Percentiles rank a stretch among this genome's conserved stretches.
phyloP scores from a whole-genome alignment of 1,140 invertebrate species.

The Ctenoplectra terminalis region DNA sequence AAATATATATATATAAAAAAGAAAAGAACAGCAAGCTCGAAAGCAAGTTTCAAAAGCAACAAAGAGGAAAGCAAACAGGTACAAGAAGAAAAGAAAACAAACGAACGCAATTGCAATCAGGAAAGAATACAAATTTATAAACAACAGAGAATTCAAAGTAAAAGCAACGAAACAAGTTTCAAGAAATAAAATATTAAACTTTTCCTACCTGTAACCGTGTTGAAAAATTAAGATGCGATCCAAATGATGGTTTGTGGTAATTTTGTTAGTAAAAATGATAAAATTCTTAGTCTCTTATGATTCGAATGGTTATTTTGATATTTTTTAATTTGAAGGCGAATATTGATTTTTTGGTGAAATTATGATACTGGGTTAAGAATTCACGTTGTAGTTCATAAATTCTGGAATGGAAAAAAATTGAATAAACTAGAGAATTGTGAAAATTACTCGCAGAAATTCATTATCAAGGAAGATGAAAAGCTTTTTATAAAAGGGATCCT shows the following conservation, averaged over 20 bases:
- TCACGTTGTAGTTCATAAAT: neutral
- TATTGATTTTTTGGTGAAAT: neutral
- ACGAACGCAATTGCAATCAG: neutral
- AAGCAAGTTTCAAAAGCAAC: neutral
- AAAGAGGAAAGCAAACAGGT: neutral
- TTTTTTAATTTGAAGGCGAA: no score
- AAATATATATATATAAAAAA: neutral
- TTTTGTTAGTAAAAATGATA: neutral
- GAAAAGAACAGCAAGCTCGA: neutral
- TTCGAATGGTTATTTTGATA: no score
- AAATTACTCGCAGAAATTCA: no score
- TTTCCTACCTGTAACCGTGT: conserved; percentile 28
- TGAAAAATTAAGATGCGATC: neutral
- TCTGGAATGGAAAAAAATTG: no score
- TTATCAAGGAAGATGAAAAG: no score
- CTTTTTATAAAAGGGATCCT: no score
- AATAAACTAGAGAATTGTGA: no score
- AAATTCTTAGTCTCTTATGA: neutral
- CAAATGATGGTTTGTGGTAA: neutral
- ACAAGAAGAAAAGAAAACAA: neutral
- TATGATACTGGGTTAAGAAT: neutral
- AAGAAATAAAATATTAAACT: neutral
- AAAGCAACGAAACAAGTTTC: neutral
- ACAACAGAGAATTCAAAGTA: no score
- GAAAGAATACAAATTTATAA: neutral